Evolutionary conservation across 2,113 vertebrate species (phyloP).

Genomic region (Columba janthina): DNA sequence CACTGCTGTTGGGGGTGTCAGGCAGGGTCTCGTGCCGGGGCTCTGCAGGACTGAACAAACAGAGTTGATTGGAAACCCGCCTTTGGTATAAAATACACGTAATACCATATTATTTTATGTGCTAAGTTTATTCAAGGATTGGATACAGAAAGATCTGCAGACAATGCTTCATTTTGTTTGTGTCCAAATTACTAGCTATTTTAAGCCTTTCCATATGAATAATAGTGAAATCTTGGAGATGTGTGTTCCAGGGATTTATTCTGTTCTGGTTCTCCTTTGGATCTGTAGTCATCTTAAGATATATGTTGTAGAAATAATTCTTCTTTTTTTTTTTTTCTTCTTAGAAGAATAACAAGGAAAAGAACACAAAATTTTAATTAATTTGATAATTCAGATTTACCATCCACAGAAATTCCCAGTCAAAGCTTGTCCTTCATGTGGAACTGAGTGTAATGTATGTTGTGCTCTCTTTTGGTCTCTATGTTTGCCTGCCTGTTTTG

Average conservation of each 20-base stretch:
- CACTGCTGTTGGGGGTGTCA: accelerated
- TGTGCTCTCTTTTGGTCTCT: background rate
- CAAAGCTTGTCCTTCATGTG: background rate
- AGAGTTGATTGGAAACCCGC: background rate
- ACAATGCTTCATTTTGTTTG: background rate
- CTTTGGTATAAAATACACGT: background rate
- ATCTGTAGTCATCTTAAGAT: background rate
- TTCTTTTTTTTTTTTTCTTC: background rate
- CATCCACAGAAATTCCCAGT: background rate
- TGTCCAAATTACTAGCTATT: background rate
- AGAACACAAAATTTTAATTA: background rate
- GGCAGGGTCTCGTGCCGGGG: background rate
- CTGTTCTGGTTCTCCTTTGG: background rate
- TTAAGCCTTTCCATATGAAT: background rate
- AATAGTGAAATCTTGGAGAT: background rate
- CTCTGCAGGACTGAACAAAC: background rate
- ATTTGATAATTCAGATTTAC: background rate
- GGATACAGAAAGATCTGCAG: background rate
- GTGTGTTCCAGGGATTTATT: background rate
- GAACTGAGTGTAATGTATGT: background rate
- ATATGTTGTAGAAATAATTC: background rate
- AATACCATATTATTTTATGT: background rate
- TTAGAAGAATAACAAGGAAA: background rate
- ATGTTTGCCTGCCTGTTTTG: background rate
- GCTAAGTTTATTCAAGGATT: background rate